Evolutionary conservation across 2,113 vertebrate genomes (phyloP).

Genomic region (Psilopsiagon aymara): DNA sequence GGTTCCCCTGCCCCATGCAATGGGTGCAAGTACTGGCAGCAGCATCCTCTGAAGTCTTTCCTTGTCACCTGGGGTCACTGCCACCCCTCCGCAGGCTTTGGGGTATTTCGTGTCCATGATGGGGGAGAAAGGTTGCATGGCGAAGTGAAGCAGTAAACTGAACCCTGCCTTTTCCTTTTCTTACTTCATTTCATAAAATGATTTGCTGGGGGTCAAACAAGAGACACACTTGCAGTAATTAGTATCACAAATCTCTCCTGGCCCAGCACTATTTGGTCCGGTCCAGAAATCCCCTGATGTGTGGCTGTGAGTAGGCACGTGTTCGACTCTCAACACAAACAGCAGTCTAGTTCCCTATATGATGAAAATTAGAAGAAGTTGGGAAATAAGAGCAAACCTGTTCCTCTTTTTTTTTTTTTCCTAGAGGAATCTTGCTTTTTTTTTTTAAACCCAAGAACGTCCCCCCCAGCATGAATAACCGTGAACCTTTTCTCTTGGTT

Average conservation of each 20-base stretch:
- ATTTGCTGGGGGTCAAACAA: not conserved
- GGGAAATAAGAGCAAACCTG: not conserved
- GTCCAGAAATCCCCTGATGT: not conserved
- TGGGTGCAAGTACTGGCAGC: not conserved
- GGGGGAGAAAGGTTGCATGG: not conserved
- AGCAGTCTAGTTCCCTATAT: constrained; percentile 1
- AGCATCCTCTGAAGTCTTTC: not conserved
- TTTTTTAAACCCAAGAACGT: not conserved
- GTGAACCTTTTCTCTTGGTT: not conserved
- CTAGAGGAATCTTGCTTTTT: not conserved
- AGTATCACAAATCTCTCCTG: not conserved
- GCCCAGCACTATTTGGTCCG: not conserved
- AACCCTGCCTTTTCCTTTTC: not conserved
- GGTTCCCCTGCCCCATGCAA: not conserved
- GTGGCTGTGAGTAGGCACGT: not conserved
- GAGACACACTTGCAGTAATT: not conserved
- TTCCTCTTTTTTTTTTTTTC: constrained; percentile 3
- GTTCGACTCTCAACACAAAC: not conserved
- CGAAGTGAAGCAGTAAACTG: not conserved
- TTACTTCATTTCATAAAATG: not conserved
- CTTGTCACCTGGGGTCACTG: not conserved
- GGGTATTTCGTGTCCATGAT: not conserved
- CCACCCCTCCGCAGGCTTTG: not conserved
- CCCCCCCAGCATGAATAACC: not conserved
- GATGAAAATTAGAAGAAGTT: constrained; percentile 7